phyloP scores from a whole-genome alignment of 2,888 invertebrate genomes.

The Therioaphis trifolii region DNA sequence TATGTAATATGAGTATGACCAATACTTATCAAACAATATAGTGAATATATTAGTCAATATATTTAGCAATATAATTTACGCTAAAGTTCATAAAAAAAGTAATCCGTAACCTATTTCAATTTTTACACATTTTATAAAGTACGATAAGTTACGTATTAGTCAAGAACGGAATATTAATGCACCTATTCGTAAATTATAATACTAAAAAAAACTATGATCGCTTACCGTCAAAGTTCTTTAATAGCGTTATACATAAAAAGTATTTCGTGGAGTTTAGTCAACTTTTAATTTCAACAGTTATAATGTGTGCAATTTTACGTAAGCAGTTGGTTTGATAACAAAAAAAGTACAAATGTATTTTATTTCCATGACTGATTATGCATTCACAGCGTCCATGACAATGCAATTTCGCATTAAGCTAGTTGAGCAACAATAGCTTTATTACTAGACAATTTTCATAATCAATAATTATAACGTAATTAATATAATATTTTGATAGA shows the following conservation, averaged over 20 bases:
- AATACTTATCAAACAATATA: too few relatives aligned
- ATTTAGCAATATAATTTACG: too few relatives aligned
- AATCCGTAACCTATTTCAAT: too few relatives aligned
- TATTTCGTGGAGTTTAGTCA: neutral
- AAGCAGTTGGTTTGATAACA: slow-evolving; percentile 2
- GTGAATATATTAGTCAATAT: too few relatives aligned
- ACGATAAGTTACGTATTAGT: too few relatives aligned
- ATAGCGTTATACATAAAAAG: neutral
- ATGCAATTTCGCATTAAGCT: slow-evolving; percentile 19
- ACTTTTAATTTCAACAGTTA: slow-evolving; percentile 1
- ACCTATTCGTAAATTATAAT: too few relatives aligned
- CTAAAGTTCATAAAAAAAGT: too few relatives aligned
- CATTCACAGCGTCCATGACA: slow-evolving; percentile 9
- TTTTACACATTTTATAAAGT: too few relatives aligned
- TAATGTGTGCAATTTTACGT: neutral
- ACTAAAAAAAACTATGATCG: too few relatives aligned
- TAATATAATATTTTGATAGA: neutral
- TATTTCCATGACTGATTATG: slow-evolving; percentile 32
- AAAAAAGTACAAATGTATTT: neutral
- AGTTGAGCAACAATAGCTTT: slow-evolving; percentile 2
- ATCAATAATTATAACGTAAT: slow-evolving; percentile 11
- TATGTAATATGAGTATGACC: too few relatives aligned
- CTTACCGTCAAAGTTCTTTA: too few relatives aligned
- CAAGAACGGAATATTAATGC: too few relatives aligned
- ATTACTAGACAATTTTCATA: slow-evolving; percentile 14